A percentile compares a stretch with the other conserved stretches of the same genome.
phyloP scores from a whole-genome alignment of 1,140 invertebrate genomes.

The Ylistrum balloti region DNA sequence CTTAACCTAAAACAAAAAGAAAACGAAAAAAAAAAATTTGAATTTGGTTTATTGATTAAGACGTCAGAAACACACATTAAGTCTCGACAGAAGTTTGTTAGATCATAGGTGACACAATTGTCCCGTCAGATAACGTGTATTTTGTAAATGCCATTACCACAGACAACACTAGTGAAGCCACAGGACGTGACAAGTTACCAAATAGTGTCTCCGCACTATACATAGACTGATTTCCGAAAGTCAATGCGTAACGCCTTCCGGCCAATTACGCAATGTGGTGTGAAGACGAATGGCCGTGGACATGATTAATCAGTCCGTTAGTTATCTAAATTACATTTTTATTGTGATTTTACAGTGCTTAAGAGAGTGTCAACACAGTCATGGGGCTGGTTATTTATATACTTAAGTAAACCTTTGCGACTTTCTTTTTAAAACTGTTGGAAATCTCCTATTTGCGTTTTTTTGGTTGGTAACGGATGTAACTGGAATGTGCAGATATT shows the following conservation, averaged over 20 bases:
- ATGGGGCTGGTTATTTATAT: background rate
- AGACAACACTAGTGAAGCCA: background rate
- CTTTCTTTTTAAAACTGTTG: background rate
- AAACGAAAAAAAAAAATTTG: too few species aligned
- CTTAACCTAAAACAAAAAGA: too few species aligned
- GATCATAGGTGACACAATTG: background rate
- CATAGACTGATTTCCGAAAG: background rate
- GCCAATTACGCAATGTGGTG: background rate
- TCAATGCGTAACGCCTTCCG: constrained; percentile 2
- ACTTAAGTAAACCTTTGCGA: background rate
- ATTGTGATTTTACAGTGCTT: background rate
- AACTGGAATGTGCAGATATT: constrained; percentile 13
- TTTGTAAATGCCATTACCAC: background rate
- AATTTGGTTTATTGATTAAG: too few species aligned
- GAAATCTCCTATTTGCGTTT: background rate
- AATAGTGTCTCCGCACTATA: background rate
- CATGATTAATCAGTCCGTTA: background rate
- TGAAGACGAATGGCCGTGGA: background rate
- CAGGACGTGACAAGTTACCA: background rate
- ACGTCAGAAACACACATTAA: background rate
- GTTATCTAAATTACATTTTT: background rate
- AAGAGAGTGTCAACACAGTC: background rate
- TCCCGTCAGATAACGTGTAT: background rate
- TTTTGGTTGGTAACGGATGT: background rate
- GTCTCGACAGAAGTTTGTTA: background rate